phyloP scores from a whole-genome alignment of 2,797 vertebrate species.

The Chelon labrosus region DNA sequence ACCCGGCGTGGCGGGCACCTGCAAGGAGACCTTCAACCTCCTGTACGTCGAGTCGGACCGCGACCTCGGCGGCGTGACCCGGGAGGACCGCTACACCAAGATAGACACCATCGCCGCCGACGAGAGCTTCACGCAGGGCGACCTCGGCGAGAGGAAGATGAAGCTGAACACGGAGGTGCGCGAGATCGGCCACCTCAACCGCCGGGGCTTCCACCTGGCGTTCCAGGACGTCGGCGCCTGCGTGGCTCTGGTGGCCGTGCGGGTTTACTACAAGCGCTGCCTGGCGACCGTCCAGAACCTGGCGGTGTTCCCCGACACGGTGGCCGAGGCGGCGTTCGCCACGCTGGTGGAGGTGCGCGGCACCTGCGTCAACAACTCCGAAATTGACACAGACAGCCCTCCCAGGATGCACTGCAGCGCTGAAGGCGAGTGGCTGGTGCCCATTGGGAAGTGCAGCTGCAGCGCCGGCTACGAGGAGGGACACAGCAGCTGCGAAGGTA shows the following conservation, averaged over 20 bases:
- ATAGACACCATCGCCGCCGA: slow-evolving; percentile 97
- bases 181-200: slow-evolving; percentile 94
- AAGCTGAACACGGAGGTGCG: slow-evolving; percentile 98
- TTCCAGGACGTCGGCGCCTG: slow-evolving; percentile 97
- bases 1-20: slow-evolving; percentile 92
- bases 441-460: slow-evolving; percentile 94
- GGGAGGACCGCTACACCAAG: slow-evolving; percentile 89
- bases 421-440: slow-evolving; percentile 96
- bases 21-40: slow-evolving; percentile 98
- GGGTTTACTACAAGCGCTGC: slow-evolving; percentile 96
- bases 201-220: slow-evolving; percentile 93
- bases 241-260: slow-evolving; percentile 93
- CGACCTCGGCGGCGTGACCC: slow-evolving; percentile 85
- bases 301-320: slow-evolving; percentile 93
- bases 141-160: slow-evolving; percentile 96
- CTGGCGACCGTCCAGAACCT: slow-evolving; percentile 91
- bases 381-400: slow-evolving; percentile 91
- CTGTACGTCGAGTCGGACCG: slow-evolving; percentile 91
- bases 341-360: slow-evolving; percentile 95
- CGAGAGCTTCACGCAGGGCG: slow-evolving; percentile 97
- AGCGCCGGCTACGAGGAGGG: slow-evolving; percentile 94
- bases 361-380: slow-evolving; percentile 91
- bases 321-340: slow-evolving; percentile 92
- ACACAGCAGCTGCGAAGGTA: slow-evolving; percentile 95
- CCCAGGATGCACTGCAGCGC: slow-evolving; percentile 97